Conservation (phyloP, 2,888 invertebrate genomes). For the Iselma pallidipennis region DNA sequence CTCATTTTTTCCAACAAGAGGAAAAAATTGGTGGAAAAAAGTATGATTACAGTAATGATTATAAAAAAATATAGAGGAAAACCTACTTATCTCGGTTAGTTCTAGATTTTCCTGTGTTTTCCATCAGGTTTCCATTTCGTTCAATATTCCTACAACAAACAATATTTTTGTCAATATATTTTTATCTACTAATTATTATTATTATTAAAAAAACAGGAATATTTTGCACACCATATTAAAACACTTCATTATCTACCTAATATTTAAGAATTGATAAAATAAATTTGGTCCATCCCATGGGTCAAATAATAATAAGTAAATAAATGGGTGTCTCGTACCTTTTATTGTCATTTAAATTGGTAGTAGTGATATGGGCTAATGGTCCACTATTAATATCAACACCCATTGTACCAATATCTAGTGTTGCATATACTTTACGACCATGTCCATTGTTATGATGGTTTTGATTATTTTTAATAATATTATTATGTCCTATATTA, state of each 20-base stretch:
- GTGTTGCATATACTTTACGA: constrained; percentile 67
- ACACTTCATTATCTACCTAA: constrained; percentile 10
- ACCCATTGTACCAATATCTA: constrained; percentile 73
- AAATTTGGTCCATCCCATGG: constrained; percentile 10
- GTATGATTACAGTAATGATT: constrained; percentile 5
- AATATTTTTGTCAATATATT: constrained; percentile 9
- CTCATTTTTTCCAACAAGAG: background rate
- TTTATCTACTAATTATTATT: background rate
- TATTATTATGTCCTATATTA: constrained; percentile 61
- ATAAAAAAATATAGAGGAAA: constrained; percentile 12
- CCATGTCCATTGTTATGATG: constrained; percentile 58
- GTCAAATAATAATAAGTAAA: background rate
- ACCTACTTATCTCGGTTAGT: constrained; percentile 27
- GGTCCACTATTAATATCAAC: constrained; percentile 68
- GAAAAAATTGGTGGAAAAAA: background rate
- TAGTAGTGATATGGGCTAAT: constrained; percentile 56
- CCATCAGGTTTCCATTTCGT: constrained; percentile 41
- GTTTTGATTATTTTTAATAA: constrained; percentile 34
- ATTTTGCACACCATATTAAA: constrained; percentile 26
- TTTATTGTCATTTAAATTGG: constrained; percentile 56
- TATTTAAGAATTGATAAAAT: background rate
- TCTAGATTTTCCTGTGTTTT: constrained; percentile 22
- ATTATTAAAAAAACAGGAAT: background rate
- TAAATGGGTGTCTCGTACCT: constrained; percentile 51
- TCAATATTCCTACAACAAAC: constrained; percentile 45